Evolutionary conservation across 2,113 vertebrate species (phyloP).

Genomic region (Lamprotornis superbus): DNA sequence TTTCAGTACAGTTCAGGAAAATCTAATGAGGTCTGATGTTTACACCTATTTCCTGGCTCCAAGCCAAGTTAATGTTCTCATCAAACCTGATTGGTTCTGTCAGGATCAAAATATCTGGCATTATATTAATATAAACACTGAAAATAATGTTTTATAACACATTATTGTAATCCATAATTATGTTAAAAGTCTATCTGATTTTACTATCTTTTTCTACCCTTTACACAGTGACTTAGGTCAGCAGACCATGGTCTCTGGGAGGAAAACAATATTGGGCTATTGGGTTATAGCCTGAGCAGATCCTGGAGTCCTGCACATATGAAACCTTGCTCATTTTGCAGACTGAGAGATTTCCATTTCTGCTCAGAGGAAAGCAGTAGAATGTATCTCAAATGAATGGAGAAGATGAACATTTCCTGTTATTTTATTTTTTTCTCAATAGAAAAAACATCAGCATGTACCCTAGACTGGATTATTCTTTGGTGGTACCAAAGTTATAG

Average conservation of each 20-base stretch:
- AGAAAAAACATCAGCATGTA: background rate
- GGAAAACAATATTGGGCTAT: fast-evolving
- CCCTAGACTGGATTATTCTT: background rate
- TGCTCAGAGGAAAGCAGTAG: background rate
- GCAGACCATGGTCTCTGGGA: background rate
- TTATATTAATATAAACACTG: background rate
- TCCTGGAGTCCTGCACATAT: background rate
- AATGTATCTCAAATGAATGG: background rate
- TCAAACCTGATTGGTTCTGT: slow-evolving; percentile 1
- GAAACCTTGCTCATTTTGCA: background rate
- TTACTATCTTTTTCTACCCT: background rate
- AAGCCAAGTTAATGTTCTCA: background rate
- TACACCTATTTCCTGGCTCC: slow-evolving; percentile 22
- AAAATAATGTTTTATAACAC: background rate
- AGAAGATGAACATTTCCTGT: background rate
- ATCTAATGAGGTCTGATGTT: slow-evolving; percentile 10
- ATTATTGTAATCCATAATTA: background rate
- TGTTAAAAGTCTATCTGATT: background rate
- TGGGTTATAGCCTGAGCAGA: background rate
- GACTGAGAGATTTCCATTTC: background rate
- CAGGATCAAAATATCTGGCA: background rate
- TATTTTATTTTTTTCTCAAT: background rate
- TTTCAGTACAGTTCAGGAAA: slow-evolving; percentile 6
- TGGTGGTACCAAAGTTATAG: background rate
- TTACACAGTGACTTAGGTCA: background rate